Evolutionary conservation across 2,888 invertebrate genomes (phyloP).

Genomic region (Synergus umbraculus): DNA sequence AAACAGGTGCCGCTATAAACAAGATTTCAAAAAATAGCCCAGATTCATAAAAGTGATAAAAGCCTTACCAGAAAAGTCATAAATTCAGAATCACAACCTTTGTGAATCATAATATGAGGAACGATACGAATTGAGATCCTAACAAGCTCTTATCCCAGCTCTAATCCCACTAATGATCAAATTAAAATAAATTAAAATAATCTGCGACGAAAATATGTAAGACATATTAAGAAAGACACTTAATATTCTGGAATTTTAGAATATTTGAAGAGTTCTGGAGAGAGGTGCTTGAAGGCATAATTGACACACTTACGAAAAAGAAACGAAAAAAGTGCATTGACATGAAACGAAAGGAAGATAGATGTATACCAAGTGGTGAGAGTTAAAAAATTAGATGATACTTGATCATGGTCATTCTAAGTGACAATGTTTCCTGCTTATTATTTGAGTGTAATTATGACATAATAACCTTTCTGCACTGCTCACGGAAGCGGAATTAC

Average conservation of each 20-base stretch:
- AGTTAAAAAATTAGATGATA: not conserved
- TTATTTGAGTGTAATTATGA: not conserved
- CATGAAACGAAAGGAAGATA: not conserved
- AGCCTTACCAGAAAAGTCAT: not conserved
- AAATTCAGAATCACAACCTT: not conserved
- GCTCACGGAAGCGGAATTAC: not conserved
- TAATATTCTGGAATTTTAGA: not conserved
- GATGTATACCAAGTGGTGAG: not conserved
- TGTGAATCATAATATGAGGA: not conserved
- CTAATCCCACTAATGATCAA: not conserved
- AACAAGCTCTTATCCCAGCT: not conserved
- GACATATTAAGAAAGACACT: not conserved
- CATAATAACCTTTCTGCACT: not conserved
- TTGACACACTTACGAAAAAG: not conserved
- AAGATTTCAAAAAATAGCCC: constrained; percentile 15
- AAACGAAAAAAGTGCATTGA: not conserved
- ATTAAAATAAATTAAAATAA: not conserved
- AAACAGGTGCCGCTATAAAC: not conserved
- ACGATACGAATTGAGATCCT: not conserved
- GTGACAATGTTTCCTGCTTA: not conserved
- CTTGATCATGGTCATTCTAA: not conserved
- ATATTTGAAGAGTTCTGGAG: not conserved
- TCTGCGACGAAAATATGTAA: not conserved
- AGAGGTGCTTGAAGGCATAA: not conserved
- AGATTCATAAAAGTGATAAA: not conserved